These are phyloP conservation scores for Hemitrygon akajei DNA, from an alignment of 2,797 vertebrate genomes.

Conservation along the genomic window DNA sequence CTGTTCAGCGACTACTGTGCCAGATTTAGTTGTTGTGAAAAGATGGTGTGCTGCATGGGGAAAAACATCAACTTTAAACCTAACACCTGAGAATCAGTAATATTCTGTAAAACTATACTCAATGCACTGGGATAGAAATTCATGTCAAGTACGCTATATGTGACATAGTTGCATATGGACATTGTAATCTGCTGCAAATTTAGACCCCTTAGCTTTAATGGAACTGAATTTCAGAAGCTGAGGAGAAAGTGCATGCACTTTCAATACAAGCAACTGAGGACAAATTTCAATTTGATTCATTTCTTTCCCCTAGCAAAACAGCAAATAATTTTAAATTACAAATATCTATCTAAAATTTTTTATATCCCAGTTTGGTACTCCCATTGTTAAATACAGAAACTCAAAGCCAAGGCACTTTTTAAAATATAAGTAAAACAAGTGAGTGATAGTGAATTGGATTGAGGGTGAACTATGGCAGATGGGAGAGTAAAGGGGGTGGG, in stretches of 20 bases:
- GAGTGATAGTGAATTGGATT: too few species aligned
- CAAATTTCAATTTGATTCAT: too few species aligned
- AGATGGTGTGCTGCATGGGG: background rate
- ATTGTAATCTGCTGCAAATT: too few species aligned
- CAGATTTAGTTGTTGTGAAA: background rate
- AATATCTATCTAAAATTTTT: background rate
- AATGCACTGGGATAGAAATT: too few species aligned
- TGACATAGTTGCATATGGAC: too few species aligned
- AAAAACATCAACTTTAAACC: background rate
- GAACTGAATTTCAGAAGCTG: too few species aligned
- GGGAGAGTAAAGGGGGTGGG: background rate
- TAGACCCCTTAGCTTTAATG: too few species aligned
- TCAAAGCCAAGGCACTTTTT: background rate
- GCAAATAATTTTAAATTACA: background rate
- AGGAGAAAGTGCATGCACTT: too few species aligned
- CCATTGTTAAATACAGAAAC: background rate
- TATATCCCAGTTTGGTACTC: background rate
- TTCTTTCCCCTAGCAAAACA: background rate
- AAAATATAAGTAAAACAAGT: background rate
- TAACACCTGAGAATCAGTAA: too few species aligned
- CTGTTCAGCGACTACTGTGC: background rate
- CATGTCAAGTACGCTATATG: too few species aligned
- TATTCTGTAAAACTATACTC: background rate
- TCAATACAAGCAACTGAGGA: too few species aligned
- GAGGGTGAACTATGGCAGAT: background rate